phyloP scores from a whole-genome alignment of 2,888 invertebrate species.

The Heteromurus nitidus region DNA sequence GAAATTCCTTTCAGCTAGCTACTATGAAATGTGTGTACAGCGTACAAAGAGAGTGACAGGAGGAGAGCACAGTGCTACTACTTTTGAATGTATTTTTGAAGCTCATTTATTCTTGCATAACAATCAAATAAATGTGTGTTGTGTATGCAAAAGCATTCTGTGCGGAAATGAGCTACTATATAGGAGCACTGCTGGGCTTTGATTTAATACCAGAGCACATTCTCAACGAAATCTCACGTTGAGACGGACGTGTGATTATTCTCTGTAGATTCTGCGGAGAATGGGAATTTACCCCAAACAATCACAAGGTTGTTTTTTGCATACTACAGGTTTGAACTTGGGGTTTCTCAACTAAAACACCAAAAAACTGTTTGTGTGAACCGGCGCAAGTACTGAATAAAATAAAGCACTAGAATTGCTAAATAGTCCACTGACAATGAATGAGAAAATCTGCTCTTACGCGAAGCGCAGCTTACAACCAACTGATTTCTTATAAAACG shows the following conservation, averaged over 20 bases:
- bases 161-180: slow-evolving; percentile 43
- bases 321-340: no score
- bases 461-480: slow-evolving; percentile 39
- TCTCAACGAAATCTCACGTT: neutral
- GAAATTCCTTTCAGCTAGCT: slow-evolving; percentile 39
- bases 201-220: neutral
- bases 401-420: neutral
- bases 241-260: slow-evolving; percentile 4
- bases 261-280: neutral
- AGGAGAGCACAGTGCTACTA: slow-evolving; percentile 16
- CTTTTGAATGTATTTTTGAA: slow-evolving; percentile 30
- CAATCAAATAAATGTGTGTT: slow-evolving; percentile 15
- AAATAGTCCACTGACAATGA: slow-evolving; percentile 4
- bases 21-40: neutral
- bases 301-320: slow-evolving; percentile 12
- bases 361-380: neutral
- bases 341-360: neutral
- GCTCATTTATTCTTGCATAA: slow-evolving; percentile 38
- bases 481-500: slow-evolving; percentile 49
- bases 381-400: neutral
- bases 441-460: neutral
- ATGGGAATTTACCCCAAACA: slow-evolving; percentile 34
- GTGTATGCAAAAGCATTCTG: slow-evolving; percentile 36
- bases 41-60: slow-evolving; percentile 25
- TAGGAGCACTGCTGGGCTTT: slow-evolving; percentile 6